Conservation (phyloP, 2,797 vertebrate species). For the Myotis daubentonii region DNA sequence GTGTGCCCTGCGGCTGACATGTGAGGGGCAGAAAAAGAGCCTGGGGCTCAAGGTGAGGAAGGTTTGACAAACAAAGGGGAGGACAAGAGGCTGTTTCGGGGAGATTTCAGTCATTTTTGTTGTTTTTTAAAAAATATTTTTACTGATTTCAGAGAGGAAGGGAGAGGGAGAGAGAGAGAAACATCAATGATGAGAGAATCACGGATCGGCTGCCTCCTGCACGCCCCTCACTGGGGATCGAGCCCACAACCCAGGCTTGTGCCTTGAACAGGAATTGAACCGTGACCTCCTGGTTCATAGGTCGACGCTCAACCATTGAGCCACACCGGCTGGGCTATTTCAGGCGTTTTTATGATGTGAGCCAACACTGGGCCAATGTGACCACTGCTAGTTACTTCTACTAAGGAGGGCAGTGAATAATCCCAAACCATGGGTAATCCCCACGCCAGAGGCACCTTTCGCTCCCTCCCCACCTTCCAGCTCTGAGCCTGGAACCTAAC, state of each 20-base stretch:
- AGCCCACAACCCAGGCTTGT: too few relatives aligned
- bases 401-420: neutral
- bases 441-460: rapidly evolving
- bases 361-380: neutral
- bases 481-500: neutral
- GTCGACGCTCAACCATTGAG: too few relatives aligned
- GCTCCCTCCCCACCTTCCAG: neutral
- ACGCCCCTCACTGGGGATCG: too few relatives aligned
- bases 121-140: too few relatives aligned
- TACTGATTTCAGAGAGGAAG: too few relatives aligned
- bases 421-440: neutral
- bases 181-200: too few relatives aligned
- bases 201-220: too few relatives aligned
- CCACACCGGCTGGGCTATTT: too few relatives aligned
- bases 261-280: too few relatives aligned
- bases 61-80: neutral
- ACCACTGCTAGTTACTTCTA: neutral
- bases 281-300: too few relatives aligned
- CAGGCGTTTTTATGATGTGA: neutral
- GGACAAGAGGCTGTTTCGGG: neutral
- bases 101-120: neutral
- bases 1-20: neutral
- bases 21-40: neutral
- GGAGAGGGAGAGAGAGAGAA: too few relatives aligned
- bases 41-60: neutral